phyloP scores from a whole-genome alignment of 2,888 invertebrate species.

The Drosophila helvetica region DNA sequence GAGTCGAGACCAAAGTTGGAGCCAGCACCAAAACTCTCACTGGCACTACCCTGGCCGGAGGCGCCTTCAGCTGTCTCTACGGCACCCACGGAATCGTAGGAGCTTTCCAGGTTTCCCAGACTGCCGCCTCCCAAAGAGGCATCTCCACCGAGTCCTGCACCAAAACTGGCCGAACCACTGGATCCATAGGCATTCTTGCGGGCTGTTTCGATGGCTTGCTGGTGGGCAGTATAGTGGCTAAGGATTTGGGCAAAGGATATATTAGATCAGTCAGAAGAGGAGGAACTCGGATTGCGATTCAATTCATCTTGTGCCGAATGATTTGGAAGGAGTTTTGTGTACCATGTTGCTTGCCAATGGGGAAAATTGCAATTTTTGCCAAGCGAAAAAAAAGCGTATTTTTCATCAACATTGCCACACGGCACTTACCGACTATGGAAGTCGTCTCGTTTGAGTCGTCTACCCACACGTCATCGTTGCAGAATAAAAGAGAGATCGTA shows the following conservation, averaged over 20 bases:
- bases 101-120: slow-evolving; percentile 59
- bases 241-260: not conserved
- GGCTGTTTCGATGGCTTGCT: slow-evolving; percentile 81
- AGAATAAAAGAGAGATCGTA: slow-evolving; percentile 16
- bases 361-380: slow-evolving; percentile 61
- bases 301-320: too few relatives aligned
- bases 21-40: slow-evolving; percentile 20
- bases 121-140: slow-evolving; percentile 12
- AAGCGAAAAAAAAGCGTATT: slow-evolving; percentile 55
- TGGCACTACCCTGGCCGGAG: slow-evolving; percentile 18
- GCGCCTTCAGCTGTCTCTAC: slow-evolving; percentile 48
- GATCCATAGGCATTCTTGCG: slow-evolving; percentile 59
- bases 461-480: slow-evolving; percentile 3
- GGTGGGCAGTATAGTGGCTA: slow-evolving; percentile 81
- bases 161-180: slow-evolving; percentile 39
- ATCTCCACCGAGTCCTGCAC: slow-evolving; percentile 32
- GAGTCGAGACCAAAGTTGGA: slow-evolving; percentile 48
- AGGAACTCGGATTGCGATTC: not conserved
- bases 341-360: slow-evolving; percentile 75
- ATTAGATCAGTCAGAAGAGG: not conserved
- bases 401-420: slow-evolving; percentile 61
- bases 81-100: slow-evolving; percentile 71
- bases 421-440: slow-evolving; percentile 81
- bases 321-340: slow-evolving; percentile 39
- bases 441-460: slow-evolving; percentile 56